Percentiles rank a stretch among this genome's conserved stretches.
Conservation (phyloP, 1,140 invertebrate species). For the Drosophila nebulosa region DNA sequence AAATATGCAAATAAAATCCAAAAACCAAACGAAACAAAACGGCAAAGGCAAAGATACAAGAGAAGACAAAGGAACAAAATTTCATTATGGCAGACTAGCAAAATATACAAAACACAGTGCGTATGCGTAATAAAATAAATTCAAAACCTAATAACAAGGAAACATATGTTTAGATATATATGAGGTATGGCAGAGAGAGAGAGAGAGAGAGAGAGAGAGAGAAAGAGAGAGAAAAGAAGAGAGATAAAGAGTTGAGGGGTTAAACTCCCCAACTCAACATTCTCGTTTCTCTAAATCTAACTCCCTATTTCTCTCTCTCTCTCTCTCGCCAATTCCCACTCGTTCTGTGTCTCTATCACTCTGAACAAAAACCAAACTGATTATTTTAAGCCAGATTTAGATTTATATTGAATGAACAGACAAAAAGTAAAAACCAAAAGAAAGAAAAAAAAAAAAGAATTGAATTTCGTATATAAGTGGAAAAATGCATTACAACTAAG, state of each 20-base stretch:
- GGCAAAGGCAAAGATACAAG: background rate
- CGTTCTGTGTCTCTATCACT: slow-evolving; percentile 44
- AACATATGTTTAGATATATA: slow-evolving; percentile 11
- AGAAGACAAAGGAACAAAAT: background rate
- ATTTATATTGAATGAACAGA: slow-evolving; percentile 48
- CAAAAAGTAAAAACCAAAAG: too few species aligned
- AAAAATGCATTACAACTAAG: slow-evolving; percentile 64
- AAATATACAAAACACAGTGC: slow-evolving; percentile 63
- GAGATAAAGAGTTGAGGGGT: slow-evolving; percentile 17
- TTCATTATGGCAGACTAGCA: slow-evolving; percentile 59
- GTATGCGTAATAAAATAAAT: slow-evolving; percentile 63
- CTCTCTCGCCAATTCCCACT: slow-evolving; percentile 31
- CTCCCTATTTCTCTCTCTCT: slow-evolving; percentile 13
- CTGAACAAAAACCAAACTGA: slow-evolving; percentile 69
- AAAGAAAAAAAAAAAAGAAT: too few species aligned
- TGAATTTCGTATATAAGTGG: slow-evolving; percentile 23
- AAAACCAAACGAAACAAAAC: background rate
- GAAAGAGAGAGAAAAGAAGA: slow-evolving; percentile 14
- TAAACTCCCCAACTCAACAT: background rate
- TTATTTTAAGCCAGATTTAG: slow-evolving; percentile 69
- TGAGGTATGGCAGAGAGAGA: background rate
- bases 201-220: background rate
- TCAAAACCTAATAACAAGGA: slow-evolving; percentile 26
- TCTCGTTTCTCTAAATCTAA: too few species aligned
- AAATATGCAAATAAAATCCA: background rate